These are phyloP conservation scores for Xanthorhoe spadicearia DNA, from an alignment of 2,888 invertebrate species.

Conservation along the genomic window DNA sequence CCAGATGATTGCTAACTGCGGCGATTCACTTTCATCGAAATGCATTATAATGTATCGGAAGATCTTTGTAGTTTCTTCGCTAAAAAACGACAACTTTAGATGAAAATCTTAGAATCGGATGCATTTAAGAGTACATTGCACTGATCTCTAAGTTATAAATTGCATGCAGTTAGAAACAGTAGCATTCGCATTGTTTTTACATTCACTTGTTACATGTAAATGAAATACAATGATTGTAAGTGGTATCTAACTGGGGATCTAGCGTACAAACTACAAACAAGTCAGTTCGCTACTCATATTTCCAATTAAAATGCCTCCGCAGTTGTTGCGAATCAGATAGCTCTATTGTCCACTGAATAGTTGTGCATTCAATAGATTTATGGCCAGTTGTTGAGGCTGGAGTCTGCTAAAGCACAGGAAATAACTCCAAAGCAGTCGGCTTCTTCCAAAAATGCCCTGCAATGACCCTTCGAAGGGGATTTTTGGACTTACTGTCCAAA, in stretches of 20 bases:
- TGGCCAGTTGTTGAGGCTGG: conserved; percentile 24
- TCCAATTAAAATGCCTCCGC: conserved; percentile 81
- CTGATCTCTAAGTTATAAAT: not conserved
- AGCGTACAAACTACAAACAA: conserved; percentile 10
- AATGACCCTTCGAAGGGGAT: too few relatives aligned
- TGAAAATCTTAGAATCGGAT: too few relatives aligned
- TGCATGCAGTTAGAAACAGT: conserved; percentile 35
- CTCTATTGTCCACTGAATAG: conserved; percentile 78
- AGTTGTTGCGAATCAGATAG: conserved; percentile 77
- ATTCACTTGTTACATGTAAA: conserved; percentile 60
- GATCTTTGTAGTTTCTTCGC: too few relatives aligned
- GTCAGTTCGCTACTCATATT: conserved; percentile 64
- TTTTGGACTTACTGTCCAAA: too few relatives aligned
- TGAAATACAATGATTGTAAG: conserved; percentile 54
- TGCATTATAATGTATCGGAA: too few relatives aligned
- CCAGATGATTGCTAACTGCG: not conserved
- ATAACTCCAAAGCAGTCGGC: not conserved
- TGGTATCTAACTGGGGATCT: conserved; percentile 55
- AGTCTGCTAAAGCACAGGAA: conserved; percentile 34
- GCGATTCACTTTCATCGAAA: too few relatives aligned
- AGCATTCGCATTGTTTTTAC: conserved; percentile 53
- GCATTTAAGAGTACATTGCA: not conserved
- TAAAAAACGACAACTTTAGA: too few relatives aligned
- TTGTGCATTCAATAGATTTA: conserved; percentile 63
- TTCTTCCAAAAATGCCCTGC: too few relatives aligned